Base-by-base conservation (phyloP, 2,888 invertebrate species). In the Netelia inedita region DNA sequence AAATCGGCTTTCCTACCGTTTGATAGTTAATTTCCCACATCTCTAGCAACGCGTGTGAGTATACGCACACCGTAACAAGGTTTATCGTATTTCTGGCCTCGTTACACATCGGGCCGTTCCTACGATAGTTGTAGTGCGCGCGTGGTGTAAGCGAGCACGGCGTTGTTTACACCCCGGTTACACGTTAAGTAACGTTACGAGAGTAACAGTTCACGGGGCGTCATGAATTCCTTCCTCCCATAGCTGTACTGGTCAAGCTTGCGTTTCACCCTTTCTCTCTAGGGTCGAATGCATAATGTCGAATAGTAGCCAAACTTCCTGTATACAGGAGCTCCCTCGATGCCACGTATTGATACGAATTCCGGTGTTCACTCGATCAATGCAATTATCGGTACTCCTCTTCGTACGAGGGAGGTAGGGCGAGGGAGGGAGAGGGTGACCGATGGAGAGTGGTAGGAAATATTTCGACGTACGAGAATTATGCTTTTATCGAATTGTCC, bases 111-210 rank as follows among this genome's bases (percentile, higher is more conserved):
- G 81, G 6, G 5, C 35, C 35, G 35, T 35, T 35, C 6, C 35
- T 3, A 1, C 35, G 35, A 35, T 35, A 35, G 35, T 23, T 23
- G 1, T 23, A 23, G 66, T 71, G 50, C 69, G 80, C 68, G n/a
- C 57, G 71, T 57, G 63, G 75, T 66, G 79, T 74, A 84, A 79
- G 72, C 35, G 72, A 79, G 35, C 57, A 61, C 68, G 63, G 41
- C 73, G 82, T 87, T 87, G 88, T 90, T 89, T 90, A 90, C 87
- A 86, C 87, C 87, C 80, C 78, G 83, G 89, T 90, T 87, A 89
- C 88, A 87, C 88, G 88, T 88, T 89, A 87, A 89, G 84, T 89
- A 87, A 88, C 89, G 88, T 89, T 90, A 89, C 88, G 87, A 88
- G 85, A 86, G 66, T 79, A 19, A n/a, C 87, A 86, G 84, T 87